Evolutionary conservation across 2,797 vertebrate genomes (phyloP), one percentile per base, ranked within the genome.

Genomic region (Avahi laniger): DNA sequence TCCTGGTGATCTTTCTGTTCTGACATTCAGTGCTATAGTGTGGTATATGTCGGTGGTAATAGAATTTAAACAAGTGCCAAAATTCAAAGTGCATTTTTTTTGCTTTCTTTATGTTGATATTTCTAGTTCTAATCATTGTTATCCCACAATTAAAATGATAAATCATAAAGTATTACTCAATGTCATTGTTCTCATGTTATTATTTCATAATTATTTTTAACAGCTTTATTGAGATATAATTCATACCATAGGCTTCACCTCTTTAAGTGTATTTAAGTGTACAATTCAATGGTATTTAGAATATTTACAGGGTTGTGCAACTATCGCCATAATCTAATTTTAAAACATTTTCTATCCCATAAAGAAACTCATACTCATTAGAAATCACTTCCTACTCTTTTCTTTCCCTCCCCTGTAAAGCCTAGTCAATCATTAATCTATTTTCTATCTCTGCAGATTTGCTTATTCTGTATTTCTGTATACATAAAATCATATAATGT

Each of bases 181-280:
- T 50, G 11, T 80, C 46, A 76, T 48, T 92, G 38, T 89, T 65
- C 80, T 67, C 24, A 82, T 76, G 9, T 43, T 80, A 41, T 46
- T 65, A 38, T 76, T 50, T 17, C 72, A 33, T 43, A 59, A 89
- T 72, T 85, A 79, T 59, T 95, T 94, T 94, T 93, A 96, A 67
- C 28, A 93, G 22, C 13, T 54, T 67, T 57, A 75, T 50, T 89
- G 30, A 57, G 50, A 52, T 89, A 83, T 76, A 91, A 88, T 63
- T 78, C 78, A 59, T 48, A 87, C 13, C 35, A 86, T 22, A 78
- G 82, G 72, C 10, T 67, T 85, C 79, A 70, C 17, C 13, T 59
- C 17, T 38, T 93, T 79, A 86, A 63, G 24, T 83, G 28, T 61
- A 22, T 46, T 26, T 65, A 59, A 48, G 8, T 48, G 57, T 43